Evolutionary conservation across 2,888 invertebrate genomes (phyloP), one percentile per base, ranked within the genome.

Genomic region (Dyspetes luteomarginatus): DNA sequence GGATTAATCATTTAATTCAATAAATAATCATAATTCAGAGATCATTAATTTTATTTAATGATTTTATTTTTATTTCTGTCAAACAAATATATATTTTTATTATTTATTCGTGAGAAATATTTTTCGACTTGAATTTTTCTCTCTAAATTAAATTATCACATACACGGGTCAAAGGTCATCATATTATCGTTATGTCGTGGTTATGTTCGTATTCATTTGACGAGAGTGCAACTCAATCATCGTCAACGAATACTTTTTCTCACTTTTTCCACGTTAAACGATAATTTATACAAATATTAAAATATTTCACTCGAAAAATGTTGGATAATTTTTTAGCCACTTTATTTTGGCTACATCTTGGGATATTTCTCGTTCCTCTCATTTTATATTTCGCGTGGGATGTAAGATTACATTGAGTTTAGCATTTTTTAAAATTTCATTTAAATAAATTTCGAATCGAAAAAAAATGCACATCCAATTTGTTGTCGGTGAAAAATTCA

Each of bases 331-430:
- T 26, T 56, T 36, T 73, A 12, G 5, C 55, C 2, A 3, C 45
- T 24, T 73, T 62, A 7, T 69, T 73, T 64, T 68, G 55, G 68
- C 36, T 62, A 4, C 67, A 56, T 45, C 73, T 73, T 19, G 30
- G 55, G 3, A 48, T 74, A 15, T 68, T 78, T 78, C 55, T 78
- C 15, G 55, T 74, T 17, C 36, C 73, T 19, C 45, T 56, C 24
- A 68, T 45, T 36, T 26, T 74, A 17, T 74, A 17, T 9, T 52
- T 55, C 48, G 48, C 55, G 15, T 48, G 24, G 26, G 45, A 60
- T 43, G 67, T 74, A 68, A 26, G 62, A 26, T 45, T n/a, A 12
- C 68, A 43, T n/a, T n/a, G n/a, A n/a, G n/a, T n/a, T n/a, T n/a
- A n/a, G n/a, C n/a, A n/a, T n/a, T n/a, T n/a, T n/a, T n/a, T n/a